Evolutionary conservation across 2,797 vertebrate species (phyloP), one percentile per base, ranked within the genome.

Genomic region (Graptemys geographica): DNA sequence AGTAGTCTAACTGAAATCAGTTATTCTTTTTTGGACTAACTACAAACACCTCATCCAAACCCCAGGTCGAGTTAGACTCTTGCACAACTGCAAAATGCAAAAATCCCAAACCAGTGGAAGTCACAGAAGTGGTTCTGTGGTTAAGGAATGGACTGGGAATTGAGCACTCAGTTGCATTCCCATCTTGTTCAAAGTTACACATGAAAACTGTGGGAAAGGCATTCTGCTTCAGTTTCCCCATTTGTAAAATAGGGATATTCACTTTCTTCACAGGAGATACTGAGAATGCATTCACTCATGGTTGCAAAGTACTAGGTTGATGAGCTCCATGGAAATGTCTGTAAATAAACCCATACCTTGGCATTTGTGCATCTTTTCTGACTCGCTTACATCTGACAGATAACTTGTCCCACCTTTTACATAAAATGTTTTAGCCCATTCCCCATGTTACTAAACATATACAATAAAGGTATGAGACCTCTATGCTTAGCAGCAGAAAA

Each of bases 41-140:
- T 16, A 51, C 52, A 2, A 18, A 55, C 21, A 62, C 33, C 37
- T 51, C 23, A 28, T 33, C 13, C 1, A 56, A 56, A 0, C 37
- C 13, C 74, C 8, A 2, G 7, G 13, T 6, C 7, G 16, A 79
- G 88, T 93, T 33, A 33, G 6, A 8, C 55, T 72, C 44, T 59
- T 80, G 10, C 33, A 18, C 8, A 1, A n/a, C 12, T 55, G 11
- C 3, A 84, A 72, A 21, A 59, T 16, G 1, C 41, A 88, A 80
- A 79, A 37, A 0, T 1, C 23, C 86, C 12, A 13, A 59, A 59
- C 57, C 28, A 13, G 28, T 59, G 57, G 5, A 59, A 59, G 12
- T 31, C 57, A 83, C 12, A 0, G 0, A 79, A 18, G 0, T 11
- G 18, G 11, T 44, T 1, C 51, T 55, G 3, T 0, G 0, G 53